Conservation (phyloP, 2,113 vertebrate species). For the Xenopus laevis region DNA sequence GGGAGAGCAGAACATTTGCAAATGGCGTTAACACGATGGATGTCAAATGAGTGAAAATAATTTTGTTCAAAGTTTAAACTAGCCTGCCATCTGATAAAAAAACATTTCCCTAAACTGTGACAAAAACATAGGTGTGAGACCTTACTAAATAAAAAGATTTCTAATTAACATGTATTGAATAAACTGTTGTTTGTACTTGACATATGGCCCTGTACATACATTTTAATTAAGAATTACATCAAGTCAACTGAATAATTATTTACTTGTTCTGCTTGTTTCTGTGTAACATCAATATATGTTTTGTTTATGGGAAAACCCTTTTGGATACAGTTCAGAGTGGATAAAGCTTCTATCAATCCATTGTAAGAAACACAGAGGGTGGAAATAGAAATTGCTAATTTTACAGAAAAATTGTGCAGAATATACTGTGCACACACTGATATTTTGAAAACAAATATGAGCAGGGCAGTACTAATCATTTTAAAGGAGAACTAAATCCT, state of each 20-base stretch:
- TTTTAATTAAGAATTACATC: slow-evolving; percentile 36
- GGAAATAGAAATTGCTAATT: too few relatives aligned
- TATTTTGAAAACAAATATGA: too few relatives aligned
- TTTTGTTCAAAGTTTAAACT: slow-evolving; percentile 25
- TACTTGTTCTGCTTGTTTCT: slow-evolving; percentile 21
- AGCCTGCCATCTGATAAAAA: slow-evolving; percentile 29
- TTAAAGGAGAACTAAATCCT: too few relatives aligned
- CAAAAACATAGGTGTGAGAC: slow-evolving; percentile 21
- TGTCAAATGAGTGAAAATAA: slow-evolving; percentile 11
- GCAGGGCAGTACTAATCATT: too few relatives aligned
- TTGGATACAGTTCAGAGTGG: slow-evolving; percentile 13
- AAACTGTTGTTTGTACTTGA: slow-evolving; percentile 37
- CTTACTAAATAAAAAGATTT: slow-evolving; percentile 35
- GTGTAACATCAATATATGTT: slow-evolving; percentile 25
- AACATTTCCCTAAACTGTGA: slow-evolving; percentile 26
- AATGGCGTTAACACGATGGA: slow-evolving; percentile 8
- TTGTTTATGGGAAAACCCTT: slow-evolving; percentile 14
- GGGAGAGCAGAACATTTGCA: not conserved
- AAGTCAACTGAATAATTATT: slow-evolving; percentile 41
- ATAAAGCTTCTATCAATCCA: not conserved
- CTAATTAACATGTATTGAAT: slow-evolving; percentile 41
- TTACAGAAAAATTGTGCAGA: too few relatives aligned
- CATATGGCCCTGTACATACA: slow-evolving; percentile 30
- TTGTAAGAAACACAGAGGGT: too few relatives aligned
- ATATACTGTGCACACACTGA: too few relatives aligned